Evolutionary conservation across 1,140 invertebrate genomes (phyloP).

Genomic region (Pemphigus obesinymphae): DNA sequence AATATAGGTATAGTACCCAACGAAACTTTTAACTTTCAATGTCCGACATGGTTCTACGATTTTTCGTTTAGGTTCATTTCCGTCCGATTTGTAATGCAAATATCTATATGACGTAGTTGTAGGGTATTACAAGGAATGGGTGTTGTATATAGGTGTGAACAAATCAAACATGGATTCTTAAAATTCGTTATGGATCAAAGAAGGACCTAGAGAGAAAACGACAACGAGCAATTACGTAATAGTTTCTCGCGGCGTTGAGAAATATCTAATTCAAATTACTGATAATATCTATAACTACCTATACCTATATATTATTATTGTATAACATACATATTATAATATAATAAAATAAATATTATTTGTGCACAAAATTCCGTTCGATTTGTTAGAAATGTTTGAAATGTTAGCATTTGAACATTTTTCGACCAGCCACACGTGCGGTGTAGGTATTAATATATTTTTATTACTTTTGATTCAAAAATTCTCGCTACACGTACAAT

Average conservation of each 20-base stretch:
- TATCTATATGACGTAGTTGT: neutral
- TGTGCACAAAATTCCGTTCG: too few relatives aligned
- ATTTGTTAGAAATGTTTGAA: too few relatives aligned
- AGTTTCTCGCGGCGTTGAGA: neutral
- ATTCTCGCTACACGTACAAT: too few relatives aligned
- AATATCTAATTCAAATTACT: neutral
- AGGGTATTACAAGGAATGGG: neutral
- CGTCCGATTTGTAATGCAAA: neutral
- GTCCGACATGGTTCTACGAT: neutral
- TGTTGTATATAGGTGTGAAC: neutral
- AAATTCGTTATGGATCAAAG: constrained; percentile 17
- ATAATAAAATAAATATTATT: neutral
- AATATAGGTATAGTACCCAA: neutral
- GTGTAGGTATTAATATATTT: too few relatives aligned
- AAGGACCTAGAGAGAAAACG: neutral
- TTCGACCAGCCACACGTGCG: neutral
- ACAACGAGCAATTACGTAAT: neutral
- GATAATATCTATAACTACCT: neutral
- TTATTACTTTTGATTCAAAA: too few relatives aligned
- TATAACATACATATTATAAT: neutral
- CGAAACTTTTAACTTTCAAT: neutral
- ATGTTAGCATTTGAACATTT: neutral
- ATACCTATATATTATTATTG: neutral
- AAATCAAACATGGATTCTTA: constrained; percentile 11
- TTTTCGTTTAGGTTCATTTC: neutral